A percentile compares a stretch with the other conserved stretches of the same genome.
These are phyloP conservation scores for Struthidea cinerea DNA, from an alignment of 2,113 vertebrate species.

Conservation along the genomic window DNA sequence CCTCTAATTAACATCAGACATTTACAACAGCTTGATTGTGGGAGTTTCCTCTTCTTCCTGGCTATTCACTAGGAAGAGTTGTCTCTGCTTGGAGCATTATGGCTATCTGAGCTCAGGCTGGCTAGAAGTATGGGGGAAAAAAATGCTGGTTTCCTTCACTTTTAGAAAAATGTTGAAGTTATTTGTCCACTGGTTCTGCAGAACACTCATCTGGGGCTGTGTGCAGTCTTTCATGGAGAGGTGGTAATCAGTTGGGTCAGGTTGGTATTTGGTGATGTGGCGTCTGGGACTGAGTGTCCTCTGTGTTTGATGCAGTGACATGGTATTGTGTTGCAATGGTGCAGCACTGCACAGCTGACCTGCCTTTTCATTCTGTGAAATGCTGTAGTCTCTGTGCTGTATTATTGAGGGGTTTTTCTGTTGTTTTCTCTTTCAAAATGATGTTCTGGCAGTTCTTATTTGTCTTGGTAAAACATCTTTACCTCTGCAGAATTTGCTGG, in stretches of 20 bases:
- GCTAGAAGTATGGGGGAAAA: not conserved
- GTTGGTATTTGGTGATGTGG: not conserved
- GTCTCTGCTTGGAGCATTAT: not conserved
- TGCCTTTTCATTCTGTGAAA: not conserved
- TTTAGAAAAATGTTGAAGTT: not conserved
- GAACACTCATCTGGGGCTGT: fast-evolving
- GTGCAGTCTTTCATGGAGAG: not conserved
- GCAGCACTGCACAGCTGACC: fast-evolving
- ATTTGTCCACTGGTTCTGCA: not conserved
- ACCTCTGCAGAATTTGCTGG: not conserved
- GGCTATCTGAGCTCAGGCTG: not conserved
- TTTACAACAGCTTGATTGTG: not conserved
- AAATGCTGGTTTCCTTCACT: not conserved
- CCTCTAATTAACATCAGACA: not conserved
- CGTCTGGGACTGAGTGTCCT: not conserved
- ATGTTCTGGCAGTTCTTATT: not conserved
- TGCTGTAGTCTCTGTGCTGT: not conserved
- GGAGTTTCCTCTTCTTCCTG: not conserved
- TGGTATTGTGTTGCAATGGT: fast-evolving
- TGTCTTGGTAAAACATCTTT: not conserved
- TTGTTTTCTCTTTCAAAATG: not conserved
- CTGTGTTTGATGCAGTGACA: fast-evolving
- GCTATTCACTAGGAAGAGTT: not conserved
- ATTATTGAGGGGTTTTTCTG: not conserved
- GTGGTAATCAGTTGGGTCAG: fast-evolving